Evolutionary conservation across 2,888 invertebrate genomes (phyloP), one percentile per base, ranked within the genome.

Genomic region (Yponomeuta plumbellus): DNA sequence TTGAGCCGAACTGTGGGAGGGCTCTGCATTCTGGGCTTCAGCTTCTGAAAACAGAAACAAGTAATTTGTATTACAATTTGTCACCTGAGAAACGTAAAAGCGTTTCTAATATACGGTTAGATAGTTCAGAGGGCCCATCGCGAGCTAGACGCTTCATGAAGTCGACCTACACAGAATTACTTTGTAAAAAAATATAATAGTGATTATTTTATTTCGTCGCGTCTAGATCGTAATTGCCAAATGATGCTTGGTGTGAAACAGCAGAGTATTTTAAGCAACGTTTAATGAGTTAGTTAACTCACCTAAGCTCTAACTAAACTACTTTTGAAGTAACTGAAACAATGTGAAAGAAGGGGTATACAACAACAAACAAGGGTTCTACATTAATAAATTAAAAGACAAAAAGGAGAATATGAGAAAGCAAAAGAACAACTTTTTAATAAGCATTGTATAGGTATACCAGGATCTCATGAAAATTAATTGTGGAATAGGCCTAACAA

Each of bases 291-390:
- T 52, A 17, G 3, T 17, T 11, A 69, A 88, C 88, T 88, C 84
- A 87, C 88, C 86, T 75, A 81, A 74, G 69, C 69, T 13, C 10
- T 22, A 26, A 76, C 80, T 88, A 90, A 80, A 88, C 71, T 77
- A 88, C 73, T 88, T 91, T 91, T 79, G 88, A 83, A 76, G 87
- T 73, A 83, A 87, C 90, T 90, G 90, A 90, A 91, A 91, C 90
- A 90, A 91, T 81, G 78, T 81, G 78, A 87, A 88, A 74, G 13
- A 70, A 68, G 72, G 70, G 21, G 11, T 17, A 64, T 10, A 67
- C 74, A 74, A 73, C 68, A 68, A 68, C 23, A 64, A 44, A 52
- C 44, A 52, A 17, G 10, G 8, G 17, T 52, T 52, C 44, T 52
- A 52, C 44, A 52, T 52, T 1, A 52, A 52, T 52, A 17, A 52